Evolutionary conservation across 2,888 invertebrate species (phyloP).

Genomic region (Parnassius glacialis): DNA sequence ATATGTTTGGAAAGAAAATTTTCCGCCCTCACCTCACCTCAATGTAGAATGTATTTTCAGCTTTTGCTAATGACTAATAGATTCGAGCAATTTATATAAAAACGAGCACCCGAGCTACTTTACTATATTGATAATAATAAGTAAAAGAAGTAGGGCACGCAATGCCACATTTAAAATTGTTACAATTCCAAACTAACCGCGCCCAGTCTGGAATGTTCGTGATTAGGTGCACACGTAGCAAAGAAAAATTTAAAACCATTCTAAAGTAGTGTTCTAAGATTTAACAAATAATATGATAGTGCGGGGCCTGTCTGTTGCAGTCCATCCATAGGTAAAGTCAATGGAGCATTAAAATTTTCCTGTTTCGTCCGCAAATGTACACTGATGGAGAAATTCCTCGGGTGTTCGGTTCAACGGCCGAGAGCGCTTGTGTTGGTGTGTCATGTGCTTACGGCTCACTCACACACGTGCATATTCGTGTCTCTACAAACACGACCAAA

Average conservation of each 20-base stretch:
- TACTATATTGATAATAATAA: conserved; percentile 36
- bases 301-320: too few species aligned
- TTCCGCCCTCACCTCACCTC: too few species aligned
- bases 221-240: conserved; percentile 37
- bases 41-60: too few species aligned
- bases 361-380: conserved; percentile 61
- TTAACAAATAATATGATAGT: too few species aligned
- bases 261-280: too few species aligned
- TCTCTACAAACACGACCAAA: conserved; percentile 73
- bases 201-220: conserved; percentile 60
- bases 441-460: conserved; percentile 56
- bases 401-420: conserved; percentile 80
- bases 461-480: conserved; percentile 63
- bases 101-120: conserved; percentile 16
- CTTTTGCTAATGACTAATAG: too few species aligned
- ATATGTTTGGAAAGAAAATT: too few species aligned
- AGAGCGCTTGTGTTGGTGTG: conserved; percentile 61
- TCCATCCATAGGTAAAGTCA: too few species aligned
- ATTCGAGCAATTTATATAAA: not conserved
- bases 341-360: conserved; percentile 57
- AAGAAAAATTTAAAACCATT: not conserved
- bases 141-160: conserved; percentile 52
- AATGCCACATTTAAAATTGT: conserved; percentile 39
- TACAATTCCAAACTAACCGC: conserved; percentile 49
- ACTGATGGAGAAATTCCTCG: conserved; percentile 77